Conservation (phyloP, 2,113 vertebrate species). For the Bujurquina vittata region DNA sequence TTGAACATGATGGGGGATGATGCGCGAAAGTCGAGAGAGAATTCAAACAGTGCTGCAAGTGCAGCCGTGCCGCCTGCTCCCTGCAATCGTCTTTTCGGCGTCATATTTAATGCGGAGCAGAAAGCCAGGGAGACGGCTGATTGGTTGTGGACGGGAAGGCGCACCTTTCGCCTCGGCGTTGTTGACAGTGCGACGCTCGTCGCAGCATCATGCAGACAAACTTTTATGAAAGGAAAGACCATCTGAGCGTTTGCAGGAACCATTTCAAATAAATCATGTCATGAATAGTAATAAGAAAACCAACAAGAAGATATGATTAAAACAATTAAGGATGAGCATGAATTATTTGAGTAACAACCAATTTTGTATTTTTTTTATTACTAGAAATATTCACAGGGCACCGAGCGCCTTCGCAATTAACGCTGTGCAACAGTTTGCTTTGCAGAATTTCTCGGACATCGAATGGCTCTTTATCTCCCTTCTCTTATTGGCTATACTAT, state of each 20-base stretch:
- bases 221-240: background rate
- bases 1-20: background rate
- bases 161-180: background rate
- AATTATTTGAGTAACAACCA: background rate
- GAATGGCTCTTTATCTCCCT: background rate
- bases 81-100: constrained; percentile 25
- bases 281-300: background rate
- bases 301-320: background rate
- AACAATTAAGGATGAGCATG: background rate
- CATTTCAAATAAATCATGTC: background rate
- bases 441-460: background rate
- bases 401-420: background rate
- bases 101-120: constrained; percentile 5
- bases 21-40: background rate
- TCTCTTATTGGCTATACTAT: background rate
- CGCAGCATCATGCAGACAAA: background rate
- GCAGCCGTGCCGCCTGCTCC: constrained; percentile 8
- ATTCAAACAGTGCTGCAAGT: constrained; percentile 14
- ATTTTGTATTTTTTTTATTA: too few species aligned
- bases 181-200: background rate
- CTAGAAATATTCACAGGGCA: background rate
- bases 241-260: background rate
- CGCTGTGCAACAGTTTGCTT: background rate
- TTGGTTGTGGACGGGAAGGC: background rate
- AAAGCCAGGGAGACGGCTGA: constrained; percentile 1